These are phyloP conservation scores for Drosophila novamexicana DNA, from an alignment of 1,140 invertebrate species.

Conservation along the genomic window DNA sequence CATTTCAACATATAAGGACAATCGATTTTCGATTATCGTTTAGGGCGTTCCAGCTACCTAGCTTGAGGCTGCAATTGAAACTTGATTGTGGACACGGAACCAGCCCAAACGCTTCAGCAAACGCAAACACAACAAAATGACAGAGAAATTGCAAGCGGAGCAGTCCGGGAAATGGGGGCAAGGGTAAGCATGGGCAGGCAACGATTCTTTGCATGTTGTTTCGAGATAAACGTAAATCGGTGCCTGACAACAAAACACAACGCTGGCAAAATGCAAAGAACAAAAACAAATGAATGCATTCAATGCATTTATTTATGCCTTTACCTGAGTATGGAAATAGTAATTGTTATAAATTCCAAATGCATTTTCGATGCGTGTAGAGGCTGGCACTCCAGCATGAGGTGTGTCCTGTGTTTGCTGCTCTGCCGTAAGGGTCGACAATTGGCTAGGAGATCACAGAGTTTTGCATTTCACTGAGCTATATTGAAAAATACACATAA, in stretches of 20 bases:
- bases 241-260: conserved; percentile 22
- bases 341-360: conserved; percentile 49
- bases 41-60: conserved; percentile 4
- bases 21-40: conserved; percentile 70
- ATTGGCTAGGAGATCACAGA: conserved; percentile 52
- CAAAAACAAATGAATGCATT: conserved; percentile 30
- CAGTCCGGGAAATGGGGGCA: background rate
- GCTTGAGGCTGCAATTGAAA: conserved; percentile 46
- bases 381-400: background rate
- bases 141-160: conserved; percentile 8
- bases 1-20: conserved; percentile 48
- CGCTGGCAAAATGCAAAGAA: conserved; percentile 21
- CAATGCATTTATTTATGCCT: conserved; percentile 46
- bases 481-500: conserved; percentile 65
- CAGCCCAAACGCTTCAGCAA: conserved; percentile 6
- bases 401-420: conserved; percentile 1
- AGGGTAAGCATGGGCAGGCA: background rate
- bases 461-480: conserved; percentile 48
- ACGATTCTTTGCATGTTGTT: conserved; percentile 42
- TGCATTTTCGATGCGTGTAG: conserved; percentile 45
- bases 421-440: conserved; percentile 35
- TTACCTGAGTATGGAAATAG: conserved; percentile 17
- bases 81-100: conserved; percentile 22
- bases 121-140: conserved; percentile 30
- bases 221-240: conserved; percentile 50